phyloP scores from a whole-genome alignment of 1,140 invertebrate species.

The Doryteuthis pealeii region DNA sequence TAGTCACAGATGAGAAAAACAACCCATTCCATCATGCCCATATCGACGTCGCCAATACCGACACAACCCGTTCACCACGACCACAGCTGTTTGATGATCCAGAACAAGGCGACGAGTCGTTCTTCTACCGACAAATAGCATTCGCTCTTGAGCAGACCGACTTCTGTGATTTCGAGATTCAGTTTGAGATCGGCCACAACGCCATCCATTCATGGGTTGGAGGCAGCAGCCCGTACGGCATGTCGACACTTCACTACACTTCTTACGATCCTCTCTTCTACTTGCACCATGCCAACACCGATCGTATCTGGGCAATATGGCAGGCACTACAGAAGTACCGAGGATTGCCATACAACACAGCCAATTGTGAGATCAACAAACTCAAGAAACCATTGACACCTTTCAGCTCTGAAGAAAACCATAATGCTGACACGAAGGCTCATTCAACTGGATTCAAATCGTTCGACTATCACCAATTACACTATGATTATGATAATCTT shows the following conservation, averaged over 20 bases:
- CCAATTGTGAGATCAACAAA: conserved; percentile 10
- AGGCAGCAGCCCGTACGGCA: conserved; percentile 19
- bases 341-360: conserved; percentile 17
- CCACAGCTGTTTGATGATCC: conserved; percentile 23
- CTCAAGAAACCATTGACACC: conserved; percentile 10
- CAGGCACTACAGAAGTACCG: conserved; percentile 20
- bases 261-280: conserved; percentile 33
- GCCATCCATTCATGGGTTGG: conserved; percentile 28
- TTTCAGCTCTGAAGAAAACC: conserved; percentile 19
- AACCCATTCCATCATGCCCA: conserved; percentile 20
- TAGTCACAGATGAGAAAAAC: conserved; percentile 19
- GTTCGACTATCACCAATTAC: conserved; percentile 27
- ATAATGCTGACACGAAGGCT: conserved; percentile 1
- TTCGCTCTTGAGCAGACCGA: conserved; percentile 27
- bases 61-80: conserved; percentile 18
- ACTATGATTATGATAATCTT: conserved; percentile 32
- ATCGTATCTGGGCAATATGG: conserved; percentile 28
- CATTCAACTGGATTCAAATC: conserved; percentile 20
- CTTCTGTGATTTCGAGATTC: conserved; percentile 30
- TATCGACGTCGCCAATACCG: background rate
- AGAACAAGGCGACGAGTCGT: conserved; percentile 17
- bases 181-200: conserved; percentile 33
- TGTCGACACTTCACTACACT: conserved; percentile 23
- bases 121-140: conserved; percentile 27
- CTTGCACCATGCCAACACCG: conserved; percentile 26